Evolutionary conservation across 1,140 invertebrate genomes (phyloP).

Genomic region (Aphelinus atriplicis): DNA sequence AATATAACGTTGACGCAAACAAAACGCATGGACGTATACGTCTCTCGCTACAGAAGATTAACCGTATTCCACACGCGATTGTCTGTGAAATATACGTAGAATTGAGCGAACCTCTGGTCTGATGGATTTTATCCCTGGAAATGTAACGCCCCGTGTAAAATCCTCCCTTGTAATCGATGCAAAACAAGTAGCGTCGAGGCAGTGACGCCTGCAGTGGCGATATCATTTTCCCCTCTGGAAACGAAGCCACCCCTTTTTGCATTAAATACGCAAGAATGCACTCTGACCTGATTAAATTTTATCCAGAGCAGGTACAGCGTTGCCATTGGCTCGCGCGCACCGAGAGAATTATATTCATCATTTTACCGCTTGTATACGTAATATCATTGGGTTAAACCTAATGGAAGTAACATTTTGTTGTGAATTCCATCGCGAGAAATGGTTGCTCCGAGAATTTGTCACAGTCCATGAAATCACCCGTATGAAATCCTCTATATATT

Average conservation of each 20-base stretch:
- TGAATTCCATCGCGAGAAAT: too few species aligned
- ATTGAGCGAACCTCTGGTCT: not conserved
- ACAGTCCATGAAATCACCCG: too few species aligned
- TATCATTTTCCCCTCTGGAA: not conserved
- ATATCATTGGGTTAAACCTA: too few species aligned
- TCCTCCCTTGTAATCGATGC: constrained; percentile 20
- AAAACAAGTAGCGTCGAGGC: not conserved
- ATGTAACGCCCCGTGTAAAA: constrained; percentile 24
- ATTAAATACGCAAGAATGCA: not conserved
- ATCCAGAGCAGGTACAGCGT: not conserved
- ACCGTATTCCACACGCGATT: constrained; percentile 16
- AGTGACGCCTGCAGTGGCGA: not conserved
- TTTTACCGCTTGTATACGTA: too few species aligned
- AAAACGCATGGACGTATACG: constrained; percentile 3
- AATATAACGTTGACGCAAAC: not conserved
- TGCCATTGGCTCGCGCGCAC: too few species aligned
- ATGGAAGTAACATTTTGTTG: too few species aligned
- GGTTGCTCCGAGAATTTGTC: too few species aligned
- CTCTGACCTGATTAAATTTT: constrained; percentile 34
- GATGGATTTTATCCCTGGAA: constrained; percentile 26
- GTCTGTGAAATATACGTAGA: constrained; percentile 32
- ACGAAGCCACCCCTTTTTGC: constrained; percentile 13
- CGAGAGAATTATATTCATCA: too few species aligned
- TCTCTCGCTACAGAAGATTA: not conserved
- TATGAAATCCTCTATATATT: too few species aligned